Evolutionary conservation across 2,797 vertebrate species (phyloP), one percentile per base, ranked within the genome.

Genomic region (Tadarida brasiliensis): DNA sequence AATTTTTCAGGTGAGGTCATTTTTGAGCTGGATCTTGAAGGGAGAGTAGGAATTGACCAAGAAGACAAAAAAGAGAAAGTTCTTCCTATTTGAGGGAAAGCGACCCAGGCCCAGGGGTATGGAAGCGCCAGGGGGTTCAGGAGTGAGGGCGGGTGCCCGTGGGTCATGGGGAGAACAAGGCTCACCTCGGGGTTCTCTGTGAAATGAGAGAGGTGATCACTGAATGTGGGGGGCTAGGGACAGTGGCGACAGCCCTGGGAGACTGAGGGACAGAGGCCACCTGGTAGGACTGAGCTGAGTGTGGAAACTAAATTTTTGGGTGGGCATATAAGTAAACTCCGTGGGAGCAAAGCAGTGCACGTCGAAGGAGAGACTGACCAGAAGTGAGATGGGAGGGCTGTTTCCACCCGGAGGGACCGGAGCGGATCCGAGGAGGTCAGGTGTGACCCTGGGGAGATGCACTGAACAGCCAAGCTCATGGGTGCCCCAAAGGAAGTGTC

Each of bases 181-280:
- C 20, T 5, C 28, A 8, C 26, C 16, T 19, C 0, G 1, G 3
- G 61, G 11, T 82, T 63, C 81, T 70, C 33, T n/a, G 57, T 56
- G 67, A 44, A 7, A 4, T 5, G 33, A 2, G 51, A 35, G 22
- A 39, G 15, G 10, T 3, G 4, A 0, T 54, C 70, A 24, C 49
- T 30, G 49, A 68, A 24, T 22, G 20, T 6, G 2, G 11, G 65
- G 33, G 35, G 33, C 26, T 26, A 3, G 20, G 47, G 39, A 57
- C 84, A 33, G 54, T 1, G 0, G 0, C 16, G n/a, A 16, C 19
- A 20, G 10, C 57, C 83, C 49, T 11, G 0, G 1, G 63, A 54
- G 61, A n/a, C 39, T 0, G 54, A 76, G 22, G 39, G 87, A 49
- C 74, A 56, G 7, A 63, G 28, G 19, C 51, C 59, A 11, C 11